phyloP scores from a whole-genome alignment of 2,888 invertebrate genomes.

The Mythimna loreyi region DNA sequence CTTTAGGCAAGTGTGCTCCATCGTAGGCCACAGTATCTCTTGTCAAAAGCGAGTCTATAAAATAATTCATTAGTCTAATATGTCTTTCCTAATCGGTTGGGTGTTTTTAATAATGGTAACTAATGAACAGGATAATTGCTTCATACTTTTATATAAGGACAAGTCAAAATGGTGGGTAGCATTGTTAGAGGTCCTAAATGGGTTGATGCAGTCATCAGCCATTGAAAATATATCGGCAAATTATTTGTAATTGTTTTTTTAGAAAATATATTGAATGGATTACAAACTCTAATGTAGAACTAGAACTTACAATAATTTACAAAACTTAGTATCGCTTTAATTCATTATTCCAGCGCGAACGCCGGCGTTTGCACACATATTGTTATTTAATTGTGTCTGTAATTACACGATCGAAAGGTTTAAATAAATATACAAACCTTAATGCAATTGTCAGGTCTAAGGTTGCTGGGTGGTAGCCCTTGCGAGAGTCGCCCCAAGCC shows the following conservation, averaged over 20 bases:
- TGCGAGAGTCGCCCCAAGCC: conserved; percentile 93
- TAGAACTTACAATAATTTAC: not conserved
- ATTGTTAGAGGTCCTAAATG: not conserved
- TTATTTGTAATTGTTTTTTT: not conserved
- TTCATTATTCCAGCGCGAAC: too few relatives aligned
- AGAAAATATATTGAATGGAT: not conserved
- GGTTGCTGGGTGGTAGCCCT: conserved; percentile 94
- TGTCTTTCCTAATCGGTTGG: not conserved
- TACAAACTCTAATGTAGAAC: not conserved
- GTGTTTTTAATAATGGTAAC: not conserved
- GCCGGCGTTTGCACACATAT: too few relatives aligned
- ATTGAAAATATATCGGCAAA: not conserved
- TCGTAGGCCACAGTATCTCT: too few relatives aligned
- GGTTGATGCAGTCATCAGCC: not conserved
- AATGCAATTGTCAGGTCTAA: conserved; percentile 95
- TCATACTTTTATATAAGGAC: too few relatives aligned
- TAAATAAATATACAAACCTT: conserved; percentile 83
- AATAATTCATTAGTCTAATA: not conserved
- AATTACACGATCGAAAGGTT: too few relatives aligned
- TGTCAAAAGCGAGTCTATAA: too few relatives aligned
- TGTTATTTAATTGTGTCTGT: too few relatives aligned
- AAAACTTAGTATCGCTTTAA: not conserved
- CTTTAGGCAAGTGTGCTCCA: too few relatives aligned
- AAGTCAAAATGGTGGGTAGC: not conserved
- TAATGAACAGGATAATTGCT: conserved; percentile 9